Percentiles rank a stretch among this genome's conserved stretches.
These are phyloP conservation scores for Teleogryllus occipitalis DNA, from an alignment of 1,140 invertebrate species.

Conservation along the genomic window DNA sequence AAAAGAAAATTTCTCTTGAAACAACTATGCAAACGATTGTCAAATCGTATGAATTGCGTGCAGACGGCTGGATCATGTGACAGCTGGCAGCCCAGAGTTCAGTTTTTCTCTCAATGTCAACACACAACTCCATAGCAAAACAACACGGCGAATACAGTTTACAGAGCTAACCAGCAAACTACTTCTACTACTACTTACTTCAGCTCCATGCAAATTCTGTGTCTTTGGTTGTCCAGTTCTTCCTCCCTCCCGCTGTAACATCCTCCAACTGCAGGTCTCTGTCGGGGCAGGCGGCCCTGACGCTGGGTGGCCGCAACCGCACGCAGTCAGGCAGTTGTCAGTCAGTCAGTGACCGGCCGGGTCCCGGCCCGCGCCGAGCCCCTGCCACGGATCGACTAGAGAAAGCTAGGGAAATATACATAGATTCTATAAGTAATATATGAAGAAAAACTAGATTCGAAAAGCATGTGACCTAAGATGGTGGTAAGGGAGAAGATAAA, in stretches of 20 bases:
- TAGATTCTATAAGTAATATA: slow-evolving; percentile 17
- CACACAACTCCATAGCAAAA: slow-evolving; percentile 15
- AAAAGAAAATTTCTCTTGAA: slow-evolving; percentile 13
- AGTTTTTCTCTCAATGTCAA: not conserved
- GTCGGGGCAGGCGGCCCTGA: slow-evolving; percentile 1
- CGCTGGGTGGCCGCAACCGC: not conserved
- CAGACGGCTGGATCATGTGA: slow-evolving; percentile 19
- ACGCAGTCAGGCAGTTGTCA: not conserved
- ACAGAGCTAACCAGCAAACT: slow-evolving; percentile 24
- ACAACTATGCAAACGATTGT: slow-evolving; percentile 10
- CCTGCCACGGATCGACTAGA: slow-evolving; percentile 15
- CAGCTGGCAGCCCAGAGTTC: slow-evolving; percentile 15
- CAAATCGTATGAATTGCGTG: slow-evolving; percentile 14
- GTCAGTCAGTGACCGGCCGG: too few relatives aligned
- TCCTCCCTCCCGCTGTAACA: slow-evolving; percentile 2
- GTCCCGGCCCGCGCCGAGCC: not conserved
- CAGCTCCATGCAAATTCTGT: not conserved
- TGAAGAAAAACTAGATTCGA: slow-evolving; percentile 20
- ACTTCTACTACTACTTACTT: slow-evolving; percentile 1
- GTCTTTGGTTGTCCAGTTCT: slow-evolving; percentile 3
- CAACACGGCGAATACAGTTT: slow-evolving; percentile 29
- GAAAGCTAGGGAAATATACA: slow-evolving; percentile 14
- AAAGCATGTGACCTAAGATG: slow-evolving; percentile 21
- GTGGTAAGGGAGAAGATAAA: slow-evolving; percentile 21
- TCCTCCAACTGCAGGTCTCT: not conserved